Evolutionary conservation across 1,140 invertebrate species (phyloP), one percentile per base, ranked within the genome.

Genomic region (Calephelis nemesis): DNA sequence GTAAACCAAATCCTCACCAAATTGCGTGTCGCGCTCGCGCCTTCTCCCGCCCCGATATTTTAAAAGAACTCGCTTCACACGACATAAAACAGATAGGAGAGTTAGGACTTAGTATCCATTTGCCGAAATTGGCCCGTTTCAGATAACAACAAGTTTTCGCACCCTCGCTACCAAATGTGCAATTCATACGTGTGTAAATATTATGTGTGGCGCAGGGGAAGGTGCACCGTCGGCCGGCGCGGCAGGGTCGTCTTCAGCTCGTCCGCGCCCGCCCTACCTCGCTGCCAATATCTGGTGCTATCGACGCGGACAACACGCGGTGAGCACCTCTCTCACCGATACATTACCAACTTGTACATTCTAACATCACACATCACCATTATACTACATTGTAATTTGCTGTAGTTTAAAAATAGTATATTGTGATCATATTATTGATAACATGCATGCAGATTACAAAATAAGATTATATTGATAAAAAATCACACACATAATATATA

Each of bases 91-190:
- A 88, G 85, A 88, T 87, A 88, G 82, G 84, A 78, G 77, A 87
- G 81, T 85, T 84, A 88, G 86, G 85, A 90, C 88, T 90, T 88
- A 88, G 88, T 90, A 88, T 88, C 88, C 88, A 90, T 90, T 90
- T 88, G 85, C 79, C 81, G 84, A 90, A 90, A 90, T 90, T 90
- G 88, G 88, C 78, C 85, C 84, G 80, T 88, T 86, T 74, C 72
- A 87, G 86, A 88, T 90, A 90, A 90, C 86, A 90, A 90, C 88
- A 90, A 90, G 80, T 88, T 88, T 86, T 90, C 88, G 86, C 88
- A 88, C 87, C 87, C 87, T 88, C 85, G 78, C 78, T 75, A 85
- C 81, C 81, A 90, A 90, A 88, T 87, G 86, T 85, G 87, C 85
- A 84, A 87, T 88, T 87, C 85, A 88, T 88, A 87, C 78, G 78